Base-by-base conservation (phyloP, 2,888 invertebrate genomes). In the Phalangium opilio region DNA sequence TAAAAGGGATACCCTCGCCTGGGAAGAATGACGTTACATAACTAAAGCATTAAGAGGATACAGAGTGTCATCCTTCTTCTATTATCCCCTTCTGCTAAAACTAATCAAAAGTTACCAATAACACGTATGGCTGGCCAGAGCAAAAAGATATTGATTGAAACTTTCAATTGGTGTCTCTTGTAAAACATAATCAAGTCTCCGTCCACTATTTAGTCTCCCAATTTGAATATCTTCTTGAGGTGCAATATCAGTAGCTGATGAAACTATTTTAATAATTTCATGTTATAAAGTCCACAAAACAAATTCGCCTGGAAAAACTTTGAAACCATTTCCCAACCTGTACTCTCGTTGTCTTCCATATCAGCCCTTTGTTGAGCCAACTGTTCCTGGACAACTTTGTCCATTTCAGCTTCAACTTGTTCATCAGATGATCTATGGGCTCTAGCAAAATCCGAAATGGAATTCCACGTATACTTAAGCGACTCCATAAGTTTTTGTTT, bases 101-200 rank as follows among this genome's bases (percentile, higher is more conserved):
- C n/a, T n/a, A 14, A 63, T 74, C n/a, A n/a, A n/a, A n/a, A n/a
- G n/a, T 72, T 63, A 87, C 95, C 95, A 96, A 63, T 96, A 96
- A 60, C 91, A 86, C 17, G 89, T 83, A 63, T 96, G 95, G 65
- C 90, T 90, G 58, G 83, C 80, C 59, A 96, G 72, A 0, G 95
- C 93, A 68, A 91, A 95, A 12, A 96, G 73, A 60, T 96, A 96
- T 60, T 95, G 93, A 64, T 95, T 95, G 64, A 96, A 83, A 63
- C 87, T 84, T 66, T 96, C 95, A 38, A 93, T 74, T 0, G 95
- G 95, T 10, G 89, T 86, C 67, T 96, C 95, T 62, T 96, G 95
- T 3, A 96, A 72, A 1, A 95, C 93, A 63, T 87, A 87, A 69
- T 96, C 96, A 17, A 96, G 75, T 44, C 96, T 74, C 2, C 85